phyloP scores from a whole-genome alignment of 2,797 vertebrate genomes.

The Galagoides demidoff region DNA sequence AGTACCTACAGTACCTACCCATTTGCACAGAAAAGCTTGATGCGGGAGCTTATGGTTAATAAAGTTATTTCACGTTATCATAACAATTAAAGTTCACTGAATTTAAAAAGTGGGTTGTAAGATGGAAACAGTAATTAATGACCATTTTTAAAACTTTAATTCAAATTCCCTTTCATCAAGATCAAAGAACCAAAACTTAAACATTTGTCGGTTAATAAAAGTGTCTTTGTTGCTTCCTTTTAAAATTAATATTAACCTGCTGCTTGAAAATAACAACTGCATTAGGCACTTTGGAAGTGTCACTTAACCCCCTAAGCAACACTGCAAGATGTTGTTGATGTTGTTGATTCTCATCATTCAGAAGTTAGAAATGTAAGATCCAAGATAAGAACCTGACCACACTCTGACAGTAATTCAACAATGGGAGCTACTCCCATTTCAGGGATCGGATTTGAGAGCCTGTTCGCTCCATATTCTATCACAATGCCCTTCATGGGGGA shows the following conservation, averaged over 20 bases:
- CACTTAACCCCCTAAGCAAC: not conserved
- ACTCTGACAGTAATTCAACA: not conserved
- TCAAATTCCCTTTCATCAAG: conserved; percentile 32
- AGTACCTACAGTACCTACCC: not conserved
- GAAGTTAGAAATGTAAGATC: conserved; percentile 4
- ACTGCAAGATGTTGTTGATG: not conserved
- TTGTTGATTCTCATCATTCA: not conserved
- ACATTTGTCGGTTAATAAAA: conserved; percentile 33
- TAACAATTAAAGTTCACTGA: not conserved
- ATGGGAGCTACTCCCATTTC: not conserved
- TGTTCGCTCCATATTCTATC: not conserved
- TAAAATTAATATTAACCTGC: not conserved
- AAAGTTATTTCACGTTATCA: not conserved
- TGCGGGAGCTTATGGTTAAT: not conserved
- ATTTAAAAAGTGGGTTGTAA: conserved; percentile 7
- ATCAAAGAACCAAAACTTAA: conserved; percentile 49
- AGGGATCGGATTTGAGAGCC: not conserved
- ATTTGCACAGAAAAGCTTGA: not conserved
- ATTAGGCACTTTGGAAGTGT: not conserved
- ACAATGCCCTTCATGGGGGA: not conserved
- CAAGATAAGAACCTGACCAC: not conserved
- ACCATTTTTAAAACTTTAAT: not conserved
- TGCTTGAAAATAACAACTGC: not conserved
- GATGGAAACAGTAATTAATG: not conserved
- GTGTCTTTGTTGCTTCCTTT: not conserved